Base-by-base conservation (phyloP, 2,797 vertebrate genomes). In the Bufotes viridis region DNA sequence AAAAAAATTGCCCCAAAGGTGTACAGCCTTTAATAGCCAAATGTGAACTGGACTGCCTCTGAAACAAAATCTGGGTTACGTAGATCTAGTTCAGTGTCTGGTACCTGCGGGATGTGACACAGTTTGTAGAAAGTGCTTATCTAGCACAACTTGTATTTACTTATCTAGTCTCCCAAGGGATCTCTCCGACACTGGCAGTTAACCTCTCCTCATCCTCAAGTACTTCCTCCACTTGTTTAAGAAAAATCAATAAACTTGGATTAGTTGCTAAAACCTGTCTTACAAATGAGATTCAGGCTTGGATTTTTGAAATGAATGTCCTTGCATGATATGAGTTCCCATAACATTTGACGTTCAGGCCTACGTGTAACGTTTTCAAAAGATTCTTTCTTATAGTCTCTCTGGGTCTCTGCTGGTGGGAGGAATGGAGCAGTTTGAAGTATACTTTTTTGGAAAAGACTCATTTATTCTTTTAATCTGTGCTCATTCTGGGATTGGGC, bases 121-220 rank as follows among this genome's bases (percentile, higher is more conserved):
- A 86, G 78, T 89, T 76, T 85, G 51, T 69, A 76, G 87, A 83
- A 85, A 86, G 78, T 86, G 84, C 60, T 89, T 86, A 76, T 89
- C 70, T 57, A 86, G 84, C 14, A 55, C 34, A 74, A 75, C 87
- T 81, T 74, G 60, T 74, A 78, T 85, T 75, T 85, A 89, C 65
- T 74, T 74, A 70, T 65, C 65, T 5, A 55, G 6, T 81, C 49
- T 49, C 78, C 83, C 60, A n/a, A 1, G 29, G 69, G 87, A 79
- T 49, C 55, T 20, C 18, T 42, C 22, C 65, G 57, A 63, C 55
- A 42, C 65, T 55, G 7, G n/a, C 58, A 20, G 34, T 75, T 85
- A 75, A 75, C 76, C 78, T 85, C 26, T n/a, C 57, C 51, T 4
- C 69, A 85, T 78, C 42, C 34, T 82, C 58, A 49, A 82, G 53